A percentile compares a stretch with the other conserved stretches of the same genome.
These are phyloP conservation scores for Cassiopea andromeda DNA, from an alignment of 30 jellyfish, hydroid and myxozoan genomes.

Conservation along the genomic window DNA sequence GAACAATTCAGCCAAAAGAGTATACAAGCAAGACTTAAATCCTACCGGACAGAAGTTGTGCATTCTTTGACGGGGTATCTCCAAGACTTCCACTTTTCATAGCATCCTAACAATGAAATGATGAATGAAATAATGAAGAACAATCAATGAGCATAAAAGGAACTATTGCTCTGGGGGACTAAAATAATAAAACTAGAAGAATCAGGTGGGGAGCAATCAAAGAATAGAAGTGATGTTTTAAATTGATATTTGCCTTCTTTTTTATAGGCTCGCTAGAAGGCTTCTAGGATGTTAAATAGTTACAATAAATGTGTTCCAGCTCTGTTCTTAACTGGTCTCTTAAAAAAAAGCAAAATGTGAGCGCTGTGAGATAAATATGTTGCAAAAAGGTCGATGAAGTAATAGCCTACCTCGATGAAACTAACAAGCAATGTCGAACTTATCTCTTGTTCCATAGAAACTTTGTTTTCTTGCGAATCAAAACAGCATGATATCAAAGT, in stretches of 20 bases:
- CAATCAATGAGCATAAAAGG: neutral
- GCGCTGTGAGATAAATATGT: no score
- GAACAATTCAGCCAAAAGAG: no score
- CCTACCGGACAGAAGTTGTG: neutral
- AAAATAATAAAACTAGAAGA: neutral
- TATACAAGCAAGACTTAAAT: neutral
- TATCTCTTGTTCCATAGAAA: constrained; percentile 78
- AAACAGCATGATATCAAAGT: constrained; percentile 81
- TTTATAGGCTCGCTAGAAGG: neutral
- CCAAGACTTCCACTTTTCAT: neutral
- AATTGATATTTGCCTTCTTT: neutral
- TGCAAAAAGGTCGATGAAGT: neutral
- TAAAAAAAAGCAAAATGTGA: no score
- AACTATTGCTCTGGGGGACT: neutral
- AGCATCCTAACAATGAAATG: neutral
- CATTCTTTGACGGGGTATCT: neutral
- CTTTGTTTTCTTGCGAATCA: constrained; percentile 76
- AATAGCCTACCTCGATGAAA: constrained; percentile 76
- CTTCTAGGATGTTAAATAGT: no score
- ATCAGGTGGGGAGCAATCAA: neutral
- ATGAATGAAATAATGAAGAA: neutral
- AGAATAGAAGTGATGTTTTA: neutral
- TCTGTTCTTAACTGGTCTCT: no score
- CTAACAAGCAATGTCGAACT: constrained; percentile 74
- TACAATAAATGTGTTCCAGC: no score